Base-by-base conservation (phyloP, 2,888 invertebrate species). In the Perizoma affinitatum region DNA sequence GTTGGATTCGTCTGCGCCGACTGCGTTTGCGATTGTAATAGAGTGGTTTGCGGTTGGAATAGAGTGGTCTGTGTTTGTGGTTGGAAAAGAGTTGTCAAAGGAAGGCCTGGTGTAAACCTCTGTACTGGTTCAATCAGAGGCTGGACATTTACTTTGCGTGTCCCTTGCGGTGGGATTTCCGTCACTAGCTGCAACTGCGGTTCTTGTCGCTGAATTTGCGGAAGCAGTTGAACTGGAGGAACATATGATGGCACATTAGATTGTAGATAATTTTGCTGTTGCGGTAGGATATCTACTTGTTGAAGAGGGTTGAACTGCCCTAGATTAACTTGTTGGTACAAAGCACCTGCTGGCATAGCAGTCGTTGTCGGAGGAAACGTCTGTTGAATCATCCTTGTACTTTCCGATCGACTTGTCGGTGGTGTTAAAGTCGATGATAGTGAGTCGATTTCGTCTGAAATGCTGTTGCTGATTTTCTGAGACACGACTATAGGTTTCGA, bases 401-500 rank as follows among this genome's bases (percentile, higher is more conserved):
- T 47, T 35, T 59, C 65, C 0, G 44, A 61, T 5, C 53, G 46
- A 35, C 58, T 60, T 10, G 67, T 67, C 6, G 67, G 62, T 10
- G 77, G 68, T 51, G 73, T 40, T 54, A 69, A 58, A 8, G 74
- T 72, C 35, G 80, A 76, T 43, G 79, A 78, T 40, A 69, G 48
- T 42, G 69, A 55, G 42, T 49, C 45, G 10, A 66, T 54, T 22
- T 71, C 72, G 35, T 70, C 65, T 9, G 48, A 33, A 66, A 64
- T 49, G 53, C 48, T 46, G 67, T 58, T 57, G 60, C 68, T 50
- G 65, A 67, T 55, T 56, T 71, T 54, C 10, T 64, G 56, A 6
- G 59, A 45, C 54, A 80, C 74, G 22, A 80, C 63, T 40, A 88
- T 83, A 6, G 87, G 85, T 59, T 83, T 83, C 41, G 76, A 73